Evolutionary conservation across 2,888 invertebrate species (phyloP).

Genomic region (Noctuana brunneofusca): DNA sequence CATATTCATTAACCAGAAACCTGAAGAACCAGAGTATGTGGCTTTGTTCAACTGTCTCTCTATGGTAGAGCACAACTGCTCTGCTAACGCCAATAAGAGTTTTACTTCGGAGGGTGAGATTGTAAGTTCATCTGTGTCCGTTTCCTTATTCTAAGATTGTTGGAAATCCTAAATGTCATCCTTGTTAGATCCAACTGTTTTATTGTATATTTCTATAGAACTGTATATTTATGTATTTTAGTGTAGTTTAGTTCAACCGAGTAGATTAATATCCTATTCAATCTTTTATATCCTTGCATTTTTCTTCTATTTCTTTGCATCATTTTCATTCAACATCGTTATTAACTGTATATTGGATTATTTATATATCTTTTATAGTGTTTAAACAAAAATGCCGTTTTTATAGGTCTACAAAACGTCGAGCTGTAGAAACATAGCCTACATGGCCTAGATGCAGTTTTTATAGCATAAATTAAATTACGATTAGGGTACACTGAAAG

Average conservation of each 20-base stretch:
- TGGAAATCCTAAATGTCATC: neutral
- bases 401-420: neutral
- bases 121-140: constrained; percentile 49
- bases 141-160: constrained; percentile 10
- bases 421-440: neutral
- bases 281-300: neutral
- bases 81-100: constrained; percentile 91
- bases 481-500: too few species aligned
- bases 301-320: neutral
- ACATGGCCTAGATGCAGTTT: neutral
- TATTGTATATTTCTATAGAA: neutral
- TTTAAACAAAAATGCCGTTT: neutral
- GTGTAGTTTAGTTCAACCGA: neutral
- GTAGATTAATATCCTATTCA: neutral
- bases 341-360: neutral
- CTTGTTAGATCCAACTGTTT: neutral
- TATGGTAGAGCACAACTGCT: constrained; percentile 90
- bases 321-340: neutral
- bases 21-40: constrained; percentile 85
- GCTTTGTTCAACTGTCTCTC: constrained; percentile 89
- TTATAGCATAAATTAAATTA: neutral
- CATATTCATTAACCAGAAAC: constrained; percentile 32
- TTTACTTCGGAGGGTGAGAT: constrained; percentile 86
- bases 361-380: neutral
- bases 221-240: neutral